phyloP scores from a whole-genome alignment of 2,113 vertebrate genomes.

The Phrynosoma blainvillii region DNA sequence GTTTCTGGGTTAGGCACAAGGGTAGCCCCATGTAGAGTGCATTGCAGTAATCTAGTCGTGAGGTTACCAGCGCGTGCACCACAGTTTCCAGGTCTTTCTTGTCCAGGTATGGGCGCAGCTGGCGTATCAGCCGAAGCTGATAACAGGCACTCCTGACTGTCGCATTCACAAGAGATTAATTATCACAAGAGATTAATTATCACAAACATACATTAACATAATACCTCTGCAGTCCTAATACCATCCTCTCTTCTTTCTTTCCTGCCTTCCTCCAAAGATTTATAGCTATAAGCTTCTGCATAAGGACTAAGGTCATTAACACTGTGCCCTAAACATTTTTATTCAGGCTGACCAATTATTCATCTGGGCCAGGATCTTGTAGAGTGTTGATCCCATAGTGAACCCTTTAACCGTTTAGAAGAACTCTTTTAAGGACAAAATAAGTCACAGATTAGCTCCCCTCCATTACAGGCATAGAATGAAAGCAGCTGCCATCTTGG shows the following conservation, averaged over 20 bases:
- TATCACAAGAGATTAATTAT: background rate
- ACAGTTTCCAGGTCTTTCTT: no score
- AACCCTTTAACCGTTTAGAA: background rate
- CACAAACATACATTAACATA: slow-evolving; percentile 1
- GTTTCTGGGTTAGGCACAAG: no score
- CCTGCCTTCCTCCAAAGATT: background rate
- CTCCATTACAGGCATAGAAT: background rate
- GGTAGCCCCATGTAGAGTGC: no score
- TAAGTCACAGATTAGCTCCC: background rate
- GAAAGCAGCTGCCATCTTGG: background rate
- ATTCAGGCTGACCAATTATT: background rate
- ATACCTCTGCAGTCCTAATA: background rate
- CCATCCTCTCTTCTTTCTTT: background rate
- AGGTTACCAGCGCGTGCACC: no score
- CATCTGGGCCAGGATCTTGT: no score
- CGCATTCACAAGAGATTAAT: no score
- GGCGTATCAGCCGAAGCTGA: no score
- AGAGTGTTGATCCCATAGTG: no score
- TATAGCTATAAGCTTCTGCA: background rate
- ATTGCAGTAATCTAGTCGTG: no score
- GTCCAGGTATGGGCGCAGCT: no score
- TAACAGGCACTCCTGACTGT: no score
- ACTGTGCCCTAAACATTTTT: background rate
- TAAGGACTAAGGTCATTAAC: background rate
- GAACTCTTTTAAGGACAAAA: background rate